phyloP scores from a whole-genome alignment of 2,797 vertebrate genomes.

The Peromyscus aztecus region DNA sequence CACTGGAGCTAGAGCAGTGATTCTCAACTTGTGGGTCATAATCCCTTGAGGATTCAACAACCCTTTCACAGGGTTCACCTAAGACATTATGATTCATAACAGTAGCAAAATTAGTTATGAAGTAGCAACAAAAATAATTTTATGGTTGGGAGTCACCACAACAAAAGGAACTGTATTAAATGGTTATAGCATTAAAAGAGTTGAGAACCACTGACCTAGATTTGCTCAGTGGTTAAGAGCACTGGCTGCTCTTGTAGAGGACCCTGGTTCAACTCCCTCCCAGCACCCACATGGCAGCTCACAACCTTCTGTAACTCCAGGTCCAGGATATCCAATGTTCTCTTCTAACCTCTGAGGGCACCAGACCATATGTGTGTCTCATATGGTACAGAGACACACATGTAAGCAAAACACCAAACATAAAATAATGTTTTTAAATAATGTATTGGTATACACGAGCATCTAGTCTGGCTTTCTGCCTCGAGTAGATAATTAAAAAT shows the following conservation, averaged over 20 bases:
- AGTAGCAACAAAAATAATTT: neutral
- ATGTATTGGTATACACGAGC: neutral
- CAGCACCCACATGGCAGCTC: neutral
- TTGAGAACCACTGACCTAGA: neutral
- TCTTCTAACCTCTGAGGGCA: neutral
- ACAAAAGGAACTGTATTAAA: neutral
- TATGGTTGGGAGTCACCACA: neutral
- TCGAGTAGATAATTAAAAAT: constrained; percentile 63
- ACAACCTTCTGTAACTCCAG: neutral
- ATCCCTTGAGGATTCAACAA: neutral
- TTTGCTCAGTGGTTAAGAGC: neutral
- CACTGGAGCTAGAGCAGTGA: neutral
- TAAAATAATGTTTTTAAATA: neutral
- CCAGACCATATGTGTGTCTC: neutral
- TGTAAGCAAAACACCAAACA: neutral
- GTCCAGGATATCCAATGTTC: neutral
- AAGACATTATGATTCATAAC: neutral
- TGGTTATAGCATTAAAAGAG: neutral
- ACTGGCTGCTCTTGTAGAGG: neutral
- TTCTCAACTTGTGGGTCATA: neutral
- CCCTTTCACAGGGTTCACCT: neutral
- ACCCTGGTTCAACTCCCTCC: neutral
- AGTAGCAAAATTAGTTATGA: neutral
- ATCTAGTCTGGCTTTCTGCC: constrained; percentile 45
- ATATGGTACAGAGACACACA: neutral